Evolutionary conservation across 1,140 invertebrate species (phyloP).

Genomic region (Eupeodes corollae): DNA sequence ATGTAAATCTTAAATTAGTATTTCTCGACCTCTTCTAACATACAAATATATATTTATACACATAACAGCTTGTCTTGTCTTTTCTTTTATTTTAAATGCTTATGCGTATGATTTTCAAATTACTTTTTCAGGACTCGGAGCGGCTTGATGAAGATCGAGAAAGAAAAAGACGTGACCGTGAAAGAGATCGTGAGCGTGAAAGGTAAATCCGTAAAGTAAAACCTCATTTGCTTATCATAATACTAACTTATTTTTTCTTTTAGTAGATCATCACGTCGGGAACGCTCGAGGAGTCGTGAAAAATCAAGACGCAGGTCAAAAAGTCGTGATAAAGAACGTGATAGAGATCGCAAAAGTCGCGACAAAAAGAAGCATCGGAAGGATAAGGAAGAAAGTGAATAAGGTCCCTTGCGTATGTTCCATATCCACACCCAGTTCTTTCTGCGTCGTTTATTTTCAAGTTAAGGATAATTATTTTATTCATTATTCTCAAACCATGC

Average conservation of each 20-base stretch:
- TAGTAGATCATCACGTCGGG: conserved; percentile 42
- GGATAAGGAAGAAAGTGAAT: conserved; percentile 50
- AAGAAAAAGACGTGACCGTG: conserved; percentile 26
- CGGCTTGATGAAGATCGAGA: conserved; percentile 10
- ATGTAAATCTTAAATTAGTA: no score
- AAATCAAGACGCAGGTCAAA: conserved; percentile 47
- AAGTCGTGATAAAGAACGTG: conserved; percentile 47
- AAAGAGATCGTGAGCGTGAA: conserved; percentile 37
- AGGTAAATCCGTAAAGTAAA: conserved; percentile 15
- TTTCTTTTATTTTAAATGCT: not conserved
- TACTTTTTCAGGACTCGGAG: conserved; percentile 3
- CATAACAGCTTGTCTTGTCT: not conserved
- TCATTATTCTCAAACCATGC: no score
- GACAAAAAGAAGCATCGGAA: conserved; percentile 49
- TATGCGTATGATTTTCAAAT: not conserved
- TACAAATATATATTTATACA: no score
- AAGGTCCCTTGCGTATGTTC: conserved; percentile 6
- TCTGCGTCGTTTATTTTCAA: no score
- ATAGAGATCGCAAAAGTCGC: conserved; percentile 38
- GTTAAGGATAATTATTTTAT: no score
- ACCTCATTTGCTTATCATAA: not conserved
- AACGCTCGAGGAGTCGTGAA: conserved; percentile 44
- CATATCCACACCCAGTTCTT: no score
- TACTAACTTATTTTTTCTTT: no score
- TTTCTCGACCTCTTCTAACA: no score